A percentile compares a stretch with the other conserved stretches of the same genome.
phyloP scores from a whole-genome alignment of 1,140 invertebrate species.

The Nixonia krombeini region DNA sequence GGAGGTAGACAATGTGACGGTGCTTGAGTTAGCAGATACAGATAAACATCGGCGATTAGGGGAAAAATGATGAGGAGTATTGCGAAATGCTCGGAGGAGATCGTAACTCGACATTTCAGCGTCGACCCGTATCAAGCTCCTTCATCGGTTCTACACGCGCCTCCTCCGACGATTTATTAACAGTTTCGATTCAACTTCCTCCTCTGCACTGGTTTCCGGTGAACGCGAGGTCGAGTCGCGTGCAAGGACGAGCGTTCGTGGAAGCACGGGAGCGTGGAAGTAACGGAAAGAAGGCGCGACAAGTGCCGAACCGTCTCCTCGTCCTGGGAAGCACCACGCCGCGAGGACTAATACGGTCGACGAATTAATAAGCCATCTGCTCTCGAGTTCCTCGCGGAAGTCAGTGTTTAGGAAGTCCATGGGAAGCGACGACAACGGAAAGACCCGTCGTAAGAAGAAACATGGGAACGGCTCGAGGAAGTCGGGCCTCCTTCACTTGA shows the following conservation, averaged over 20 bases:
- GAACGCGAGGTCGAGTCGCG: neutral
- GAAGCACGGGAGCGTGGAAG: conserved; percentile 23
- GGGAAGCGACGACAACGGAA: conserved; percentile 72
- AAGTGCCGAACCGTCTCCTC: conserved; percentile 27
- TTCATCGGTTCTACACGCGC: too few relatives aligned
- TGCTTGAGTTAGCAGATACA: neutral
- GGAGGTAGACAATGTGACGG: conserved; percentile 10
- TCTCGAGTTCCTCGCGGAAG: conserved; percentile 67
- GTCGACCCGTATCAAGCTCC: too few relatives aligned
- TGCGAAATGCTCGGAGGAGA: too few relatives aligned
- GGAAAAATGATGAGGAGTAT: neutral
- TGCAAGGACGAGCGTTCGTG: neutral
- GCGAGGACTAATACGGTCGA: conserved; percentile 51
- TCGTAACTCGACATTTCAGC: too few relatives aligned
- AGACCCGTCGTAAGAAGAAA: conserved; percentile 64
- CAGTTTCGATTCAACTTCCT: too few relatives aligned
- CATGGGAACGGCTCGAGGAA: conserved; percentile 68
- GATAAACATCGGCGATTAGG: neutral
- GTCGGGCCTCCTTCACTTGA: conserved; percentile 47
- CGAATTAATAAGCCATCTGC: conserved; percentile 71
- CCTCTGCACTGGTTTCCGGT: too few relatives aligned
- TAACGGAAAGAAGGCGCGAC: conserved; percentile 44
- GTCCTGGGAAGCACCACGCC: conserved; percentile 41
- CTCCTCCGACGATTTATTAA: too few relatives aligned
- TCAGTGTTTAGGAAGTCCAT: conserved; percentile 72